Evolutionary conservation across 2,797 vertebrate species (phyloP), one percentile per base, ranked within the genome.

Genomic region (Botia almorhae): DNA sequence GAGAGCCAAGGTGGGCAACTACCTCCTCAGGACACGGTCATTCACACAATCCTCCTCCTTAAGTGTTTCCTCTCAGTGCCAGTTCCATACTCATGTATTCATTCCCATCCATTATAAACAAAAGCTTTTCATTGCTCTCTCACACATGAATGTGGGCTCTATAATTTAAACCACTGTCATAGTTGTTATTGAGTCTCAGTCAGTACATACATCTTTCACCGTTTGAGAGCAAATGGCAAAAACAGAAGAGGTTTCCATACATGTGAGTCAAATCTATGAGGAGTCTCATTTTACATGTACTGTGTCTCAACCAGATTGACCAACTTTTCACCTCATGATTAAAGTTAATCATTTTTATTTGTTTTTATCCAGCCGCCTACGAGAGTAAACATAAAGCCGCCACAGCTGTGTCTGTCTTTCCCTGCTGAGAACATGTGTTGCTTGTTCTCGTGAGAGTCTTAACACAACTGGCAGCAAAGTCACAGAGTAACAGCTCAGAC

Each of bases 391-490:
- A 51, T 70, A 78, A 71, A 67, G 58, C 65, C 64, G 29, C 51
- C 53, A 56, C 81, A 81, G 80, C 50, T 83, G 78, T 76, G 65
- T 73, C 69, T 65, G 69, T 58, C 61, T 69, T 70, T 70, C 39
- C 67, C 69, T 76, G 76, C 73, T 73, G 69, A 75, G 68, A 81
- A 74, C 55, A 78, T 83, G 75, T 61, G 50, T 67, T 51, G 51
- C 78, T 63, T 17, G 65, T 73, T 67, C 70, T 78, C 75, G 84
- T 86, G 87, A 88, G 87, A 86, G 81, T 83, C 88, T 93, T 92
- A 92, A 87, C 89, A 86, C 87, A 88, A 85, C 82, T 76, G 83
- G 80, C 84, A 82, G 88, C 86, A 76, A 83, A 82, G 84, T 78
- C 80, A 84, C 86, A 85, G 88, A 82, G 33, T 33, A 85, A 88